Evolutionary conservation across 2,888 invertebrate genomes (phyloP).

Genomic region (Drosophila prolongata): DNA sequence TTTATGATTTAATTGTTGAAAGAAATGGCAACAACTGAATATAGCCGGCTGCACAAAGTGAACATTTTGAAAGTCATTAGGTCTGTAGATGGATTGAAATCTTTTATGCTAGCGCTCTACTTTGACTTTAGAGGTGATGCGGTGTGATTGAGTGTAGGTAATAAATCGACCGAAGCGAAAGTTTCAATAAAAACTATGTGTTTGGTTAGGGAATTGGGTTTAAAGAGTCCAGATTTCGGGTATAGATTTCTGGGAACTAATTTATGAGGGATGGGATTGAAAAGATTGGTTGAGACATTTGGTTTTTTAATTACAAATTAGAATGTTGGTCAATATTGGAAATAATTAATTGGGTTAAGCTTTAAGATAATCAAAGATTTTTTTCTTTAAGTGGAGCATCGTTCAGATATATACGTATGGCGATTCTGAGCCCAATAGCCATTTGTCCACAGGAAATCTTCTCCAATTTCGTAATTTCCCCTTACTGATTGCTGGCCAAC

Average conservation of each 20-base stretch:
- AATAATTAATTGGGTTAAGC: too few relatives aligned
- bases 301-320: too few relatives aligned
- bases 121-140: constrained; percentile 46
- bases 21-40: constrained; percentile 22
- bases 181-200: constrained; percentile 29
- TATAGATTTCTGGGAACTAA: neutral
- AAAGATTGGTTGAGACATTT: too few relatives aligned
- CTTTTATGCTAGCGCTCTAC: constrained; percentile 56
- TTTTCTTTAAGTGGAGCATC: too few relatives aligned
- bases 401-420: too few relatives aligned
- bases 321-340: too few relatives aligned
- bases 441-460: neutral
- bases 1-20: constrained; percentile 62
- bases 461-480: neutral
- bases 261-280: neutral
- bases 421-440: too few relatives aligned
- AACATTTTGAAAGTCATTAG: constrained; percentile 48
- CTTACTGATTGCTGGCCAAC: constrained; percentile 2
- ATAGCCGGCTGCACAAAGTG: constrained; percentile 30
- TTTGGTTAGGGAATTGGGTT: constrained; percentile 11
- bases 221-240: too few relatives aligned
- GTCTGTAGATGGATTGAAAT: constrained; percentile 29
- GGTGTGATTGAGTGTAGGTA: constrained; percentile 44
- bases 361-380: too few relatives aligned
- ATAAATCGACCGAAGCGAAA: constrained; percentile 67